Conservation (phyloP, 2,888 invertebrate genomes). For the Meteorus colon region DNA sequence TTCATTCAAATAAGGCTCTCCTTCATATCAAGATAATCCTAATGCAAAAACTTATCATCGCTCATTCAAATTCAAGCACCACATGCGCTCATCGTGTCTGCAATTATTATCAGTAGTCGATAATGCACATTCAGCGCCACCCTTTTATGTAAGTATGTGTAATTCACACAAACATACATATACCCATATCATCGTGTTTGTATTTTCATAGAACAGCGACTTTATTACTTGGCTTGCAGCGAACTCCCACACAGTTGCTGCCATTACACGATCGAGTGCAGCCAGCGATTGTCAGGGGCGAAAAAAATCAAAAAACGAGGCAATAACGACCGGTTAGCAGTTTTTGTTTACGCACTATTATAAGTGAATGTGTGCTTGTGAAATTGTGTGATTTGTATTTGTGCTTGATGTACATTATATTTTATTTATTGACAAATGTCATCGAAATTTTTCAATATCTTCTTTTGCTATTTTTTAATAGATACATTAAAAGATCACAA, state of each 20-base stretch:
- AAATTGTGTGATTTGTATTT: constrained; percentile 10
- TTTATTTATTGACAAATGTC: background rate
- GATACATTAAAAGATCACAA: no score
- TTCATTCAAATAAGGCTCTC: no score
- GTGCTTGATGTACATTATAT: background rate
- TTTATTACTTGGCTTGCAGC: background rate
- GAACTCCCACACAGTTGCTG: background rate
- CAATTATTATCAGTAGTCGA: constrained; percentile 14
- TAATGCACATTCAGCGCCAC: no score
- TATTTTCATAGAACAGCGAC: background rate
- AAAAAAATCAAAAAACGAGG: background rate
- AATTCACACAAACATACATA: background rate
- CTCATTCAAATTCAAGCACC: no score
- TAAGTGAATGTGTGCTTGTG: constrained; percentile 44
- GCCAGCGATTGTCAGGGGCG: background rate
- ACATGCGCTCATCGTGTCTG: background rate
- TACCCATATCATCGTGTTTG: background rate
- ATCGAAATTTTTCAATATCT: background rate
- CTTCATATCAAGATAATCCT: no score
- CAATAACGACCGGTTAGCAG: constrained; percentile 4
- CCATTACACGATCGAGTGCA: background rate
- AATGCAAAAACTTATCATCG: no score
- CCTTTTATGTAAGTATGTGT: background rate
- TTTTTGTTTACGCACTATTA: background rate
- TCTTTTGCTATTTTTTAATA: background rate